phyloP scores from a whole-genome alignment of 2,888 invertebrate species.

The Microplitis manilae region DNA sequence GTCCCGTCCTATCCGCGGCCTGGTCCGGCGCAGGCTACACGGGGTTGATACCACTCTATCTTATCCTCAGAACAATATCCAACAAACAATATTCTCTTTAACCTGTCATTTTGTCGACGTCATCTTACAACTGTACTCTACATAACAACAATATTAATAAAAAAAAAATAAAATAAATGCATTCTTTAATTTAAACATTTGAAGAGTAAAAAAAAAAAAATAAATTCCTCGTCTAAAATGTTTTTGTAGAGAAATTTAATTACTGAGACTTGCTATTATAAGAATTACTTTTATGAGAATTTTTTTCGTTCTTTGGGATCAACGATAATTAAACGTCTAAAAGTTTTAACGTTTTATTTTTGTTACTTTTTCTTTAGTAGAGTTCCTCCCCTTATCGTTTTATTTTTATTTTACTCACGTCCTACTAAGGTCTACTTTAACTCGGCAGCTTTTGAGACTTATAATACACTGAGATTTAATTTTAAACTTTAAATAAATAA shows the following conservation, averaged over 20 bases:
- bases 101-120: background rate
- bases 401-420: slow-evolving; percentile 11
- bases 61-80: background rate
- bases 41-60: background rate
- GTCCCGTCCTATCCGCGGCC: no score
- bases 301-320: slow-evolving; percentile 44
- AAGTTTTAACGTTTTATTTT: slow-evolving; percentile 49
- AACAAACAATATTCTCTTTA: background rate
- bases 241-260: slow-evolving; percentile 65
- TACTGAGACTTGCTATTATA: slow-evolving; percentile 49
- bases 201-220: slow-evolving; percentile 1
- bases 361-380: background rate
- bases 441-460: background rate
- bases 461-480: no score
- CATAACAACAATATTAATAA: background rate
- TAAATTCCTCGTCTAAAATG: slow-evolving; percentile 29
- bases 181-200: slow-evolving; percentile 3
- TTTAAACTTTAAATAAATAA: background rate
- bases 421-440: background rate
- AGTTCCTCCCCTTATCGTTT: slow-evolving; percentile 3
- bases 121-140: background rate
- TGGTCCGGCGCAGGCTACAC: no score
- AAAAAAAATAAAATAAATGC: background rate
- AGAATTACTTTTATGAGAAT: slow-evolving; percentile 64
- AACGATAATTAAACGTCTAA: slow-evolving; percentile 60